Evolutionary conservation across 2,113 vertebrate genomes (phyloP).

Genomic region (Misgurnus anguillicaudatus): DNA sequence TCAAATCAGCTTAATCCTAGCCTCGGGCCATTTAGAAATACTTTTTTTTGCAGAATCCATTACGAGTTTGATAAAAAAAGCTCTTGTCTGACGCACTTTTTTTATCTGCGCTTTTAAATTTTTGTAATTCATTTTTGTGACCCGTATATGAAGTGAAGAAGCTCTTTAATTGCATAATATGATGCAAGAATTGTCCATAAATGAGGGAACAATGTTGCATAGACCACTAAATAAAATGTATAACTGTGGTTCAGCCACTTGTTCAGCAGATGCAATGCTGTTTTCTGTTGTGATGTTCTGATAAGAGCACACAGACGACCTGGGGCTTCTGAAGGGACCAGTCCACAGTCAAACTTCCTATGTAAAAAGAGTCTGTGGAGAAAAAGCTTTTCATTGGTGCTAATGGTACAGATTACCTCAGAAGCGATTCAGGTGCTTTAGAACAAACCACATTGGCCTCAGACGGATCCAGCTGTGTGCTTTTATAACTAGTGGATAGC

Average conservation of each 20-base stretch:
- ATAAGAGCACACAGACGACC: neutral
- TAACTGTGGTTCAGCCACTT: neutral
- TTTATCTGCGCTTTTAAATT: neutral
- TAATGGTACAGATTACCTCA: slow-evolving; percentile 26
- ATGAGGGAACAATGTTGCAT: slow-evolving; percentile 11
- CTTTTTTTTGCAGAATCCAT: no score
- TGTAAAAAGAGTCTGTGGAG: neutral
- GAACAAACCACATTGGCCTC: neutral
- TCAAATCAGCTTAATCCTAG: no score
- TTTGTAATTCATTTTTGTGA: neutral
- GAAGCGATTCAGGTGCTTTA: slow-evolving; percentile 6
- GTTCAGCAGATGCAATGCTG: neutral
- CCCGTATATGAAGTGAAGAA: neutral
- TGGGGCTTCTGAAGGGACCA: slow-evolving; percentile 31
- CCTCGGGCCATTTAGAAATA: no score
- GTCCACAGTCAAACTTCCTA: slow-evolving; percentile 3
- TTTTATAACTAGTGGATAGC: neutral
- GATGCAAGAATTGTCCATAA: neutral
- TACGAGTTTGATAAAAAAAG: no score
- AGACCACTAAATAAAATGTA: neutral
- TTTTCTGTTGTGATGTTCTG: slow-evolving; percentile 19
- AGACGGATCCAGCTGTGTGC: slow-evolving; percentile 20
- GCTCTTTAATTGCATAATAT: neutral
- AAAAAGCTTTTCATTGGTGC: slow-evolving; percentile 29
- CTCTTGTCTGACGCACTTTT: neutral